Base-by-base conservation (phyloP, 2,797 vertebrate genomes). In the Fratercula arctica region DNA sequence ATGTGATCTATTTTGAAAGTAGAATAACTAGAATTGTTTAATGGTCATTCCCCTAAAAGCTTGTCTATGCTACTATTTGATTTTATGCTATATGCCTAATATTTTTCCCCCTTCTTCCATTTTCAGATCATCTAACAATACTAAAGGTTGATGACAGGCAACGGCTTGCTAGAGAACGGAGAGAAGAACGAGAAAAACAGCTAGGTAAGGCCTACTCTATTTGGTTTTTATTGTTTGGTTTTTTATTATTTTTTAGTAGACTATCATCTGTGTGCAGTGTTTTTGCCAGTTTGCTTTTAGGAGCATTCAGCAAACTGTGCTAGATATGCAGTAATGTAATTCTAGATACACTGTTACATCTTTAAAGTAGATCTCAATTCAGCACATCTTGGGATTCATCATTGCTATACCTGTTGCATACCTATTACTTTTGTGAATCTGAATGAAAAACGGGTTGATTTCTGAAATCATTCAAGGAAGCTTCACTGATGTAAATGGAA, bases 81-180 rank as follows among this genome's bases (percentile, higher is more conserved):
- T 90, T 61, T 74, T 68, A 23, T 51, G 79, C 43, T 80, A 2
- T 43, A 18, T 39, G 16, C n/a, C 24, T 93, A n/a, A 96, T 56
- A 24, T 50, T 76, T 21, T 43, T 41, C 53, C 29, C 6, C n/a
- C 4, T 85, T 8, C 75, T 59, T 41, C 57, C 54, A 31, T 86
- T 88, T 97, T 35, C 79, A 98, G 98, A 98, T 68, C 95, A 96
- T 80, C 94, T 98, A 5, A 96, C 98, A 85, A 94, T 98, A 90
- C 98, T 99, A 53, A 99, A 98, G 91, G 99, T 99, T 51, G 99
- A 99, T 85, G 99, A 99, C 96, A 98, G 99, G 76, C 99, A 99
- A 96, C 98, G 98, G 37, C 97, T 99, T 89, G 99, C 99, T 85
- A 98, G 99, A 53, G 99, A 99, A 95, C 98, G 99, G 33, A 98